Conservation (phyloP, 2,113 vertebrate genomes). For the Tapirus terrestris region DNA sequence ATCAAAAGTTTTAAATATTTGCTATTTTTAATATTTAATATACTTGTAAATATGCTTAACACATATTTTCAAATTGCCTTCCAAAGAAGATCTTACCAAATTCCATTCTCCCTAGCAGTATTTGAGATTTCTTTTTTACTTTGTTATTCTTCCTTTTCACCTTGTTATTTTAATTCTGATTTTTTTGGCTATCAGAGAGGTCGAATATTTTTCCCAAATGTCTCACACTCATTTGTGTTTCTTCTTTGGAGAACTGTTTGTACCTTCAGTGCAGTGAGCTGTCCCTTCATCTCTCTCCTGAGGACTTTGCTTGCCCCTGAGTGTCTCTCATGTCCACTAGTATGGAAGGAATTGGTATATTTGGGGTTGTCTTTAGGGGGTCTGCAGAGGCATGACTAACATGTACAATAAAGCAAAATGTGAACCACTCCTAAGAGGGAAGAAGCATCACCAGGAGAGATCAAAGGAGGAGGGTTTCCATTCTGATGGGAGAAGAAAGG, state of each 20-base stretch:
- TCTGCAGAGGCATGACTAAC: not conserved
- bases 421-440: not conserved
- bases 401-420: not conserved
- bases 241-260: not conserved
- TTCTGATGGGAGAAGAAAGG: not conserved
- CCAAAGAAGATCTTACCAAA: not conserved
- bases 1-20: not conserved
- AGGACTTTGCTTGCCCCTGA: not conserved
- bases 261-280: not conserved
- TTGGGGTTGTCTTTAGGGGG: not conserved
- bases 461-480: not conserved
- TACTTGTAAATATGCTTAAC: not conserved
- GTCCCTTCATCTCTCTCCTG: not conserved
- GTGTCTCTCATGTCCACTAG: fast-evolving
- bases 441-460: not conserved
- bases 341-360: not conserved
- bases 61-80: not conserved
- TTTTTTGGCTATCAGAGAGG: not conserved
- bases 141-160: not conserved
- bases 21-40: not conserved
- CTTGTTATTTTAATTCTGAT: not conserved
- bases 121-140: not conserved
- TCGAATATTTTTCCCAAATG: not conserved
- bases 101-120: not conserved
- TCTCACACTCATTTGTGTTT: not conserved